Evolutionary conservation across 2,888 invertebrate species (phyloP), one percentile per base, ranked within the genome.

Genomic region (Minunthozetes semirufus): DNA sequence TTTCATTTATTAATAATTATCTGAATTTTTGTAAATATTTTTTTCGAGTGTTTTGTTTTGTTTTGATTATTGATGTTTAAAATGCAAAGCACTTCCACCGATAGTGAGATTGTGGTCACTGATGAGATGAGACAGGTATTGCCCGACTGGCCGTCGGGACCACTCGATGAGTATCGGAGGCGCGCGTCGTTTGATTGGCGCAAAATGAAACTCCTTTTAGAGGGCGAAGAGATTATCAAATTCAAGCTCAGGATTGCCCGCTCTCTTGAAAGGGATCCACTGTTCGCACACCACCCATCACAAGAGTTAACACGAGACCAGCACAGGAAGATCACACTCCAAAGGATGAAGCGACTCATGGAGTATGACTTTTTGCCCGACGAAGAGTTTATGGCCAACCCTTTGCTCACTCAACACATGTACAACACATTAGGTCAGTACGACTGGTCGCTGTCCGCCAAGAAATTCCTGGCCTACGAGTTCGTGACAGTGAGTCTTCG

Each of bases 201-300:
- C 74, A 79, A 81, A 72, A 81, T 85, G 82, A 82, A 81, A 76
- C 75, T 82, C 6, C 80, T 82, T 53, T 75, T 84, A 6, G 83
- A 84, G 73, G 84, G 84, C 25, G 83, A 84, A 78, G 83, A 84
- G 17, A 80, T 81, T 48, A 78, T 84, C n/a, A 73, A 79, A 72
- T 77, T 72, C n/a, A 74, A 74, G 27, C 11, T 53, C 82, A 87
- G 88, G 82, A 86, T 94, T 80, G 93, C 91, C 90, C 86, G 87
- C 19, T 87, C 88, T 0, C 81, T 94, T 80, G 90, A 91, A 81
- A 87, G 86, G 73, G 93, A 94, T 82, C 90, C 91, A 0, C 82
- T 92, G 15, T 94, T 92, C 81, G 87, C 89, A 11, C 88, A 73
- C 19, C 68, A 88, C 79, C 85, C 86, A 11, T 83, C 85, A 42